Percentiles rank a stretch among this genome's conserved stretches.
Evolutionary conservation across 2,888 invertebrate genomes (phyloP).

Genomic region (Calephelis perditalis): DNA sequence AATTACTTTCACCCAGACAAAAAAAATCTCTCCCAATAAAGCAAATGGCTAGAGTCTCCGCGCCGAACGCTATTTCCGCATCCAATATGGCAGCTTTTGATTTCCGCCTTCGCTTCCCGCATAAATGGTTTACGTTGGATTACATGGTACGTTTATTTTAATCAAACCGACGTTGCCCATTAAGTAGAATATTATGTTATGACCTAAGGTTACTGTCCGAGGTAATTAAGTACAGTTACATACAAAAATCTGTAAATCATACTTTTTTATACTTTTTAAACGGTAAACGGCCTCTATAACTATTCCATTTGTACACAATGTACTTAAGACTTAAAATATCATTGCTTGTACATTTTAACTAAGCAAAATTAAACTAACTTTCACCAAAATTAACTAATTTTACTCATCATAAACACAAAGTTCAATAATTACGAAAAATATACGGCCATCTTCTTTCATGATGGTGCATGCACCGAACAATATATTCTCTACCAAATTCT

Average conservation of each 20-base stretch:
- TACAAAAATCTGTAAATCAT: neutral
- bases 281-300: too few relatives aligned
- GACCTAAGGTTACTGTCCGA: neutral
- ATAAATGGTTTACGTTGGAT: constrained; percentile 63
- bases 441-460: too few relatives aligned
- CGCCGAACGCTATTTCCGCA: constrained; percentile 62
- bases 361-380: too few relatives aligned
- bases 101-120: constrained; percentile 62
- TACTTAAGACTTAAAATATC: too few relatives aligned
- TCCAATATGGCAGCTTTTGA: constrained; percentile 72
- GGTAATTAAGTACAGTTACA: neutral
- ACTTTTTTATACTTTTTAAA: too few relatives aligned
- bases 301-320: too few relatives aligned
- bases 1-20: constrained; percentile 16
- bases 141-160: constrained; percentile 61
- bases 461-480: too few relatives aligned
- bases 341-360: too few relatives aligned
- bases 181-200: neutral
- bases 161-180: constrained; percentile 20
- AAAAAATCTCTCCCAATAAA: constrained; percentile 7
- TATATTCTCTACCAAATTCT: too few relatives aligned
- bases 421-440: too few relatives aligned
- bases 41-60: constrained; percentile 24
- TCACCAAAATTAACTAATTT: too few relatives aligned
- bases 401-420: too few relatives aligned